Evolutionary conservation across 1,140 invertebrate genomes (phyloP), one percentile per base, ranked within the genome.

Genomic region (Drosophila bipectinata): DNA sequence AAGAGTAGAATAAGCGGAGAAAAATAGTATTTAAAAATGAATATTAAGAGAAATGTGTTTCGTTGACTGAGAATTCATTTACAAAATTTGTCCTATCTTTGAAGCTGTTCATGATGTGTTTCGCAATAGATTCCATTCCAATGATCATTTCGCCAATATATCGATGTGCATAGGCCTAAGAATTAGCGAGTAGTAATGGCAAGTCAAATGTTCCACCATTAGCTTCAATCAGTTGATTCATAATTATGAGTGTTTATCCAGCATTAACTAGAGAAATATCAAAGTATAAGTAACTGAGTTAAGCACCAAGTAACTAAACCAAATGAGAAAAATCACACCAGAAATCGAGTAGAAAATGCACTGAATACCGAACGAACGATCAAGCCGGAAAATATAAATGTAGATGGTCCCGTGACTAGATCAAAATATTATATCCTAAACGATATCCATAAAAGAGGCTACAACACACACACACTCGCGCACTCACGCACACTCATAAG

Each of bases 331-430:
- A 77, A 49, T 73, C 67, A 72, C 68, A 63, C 57, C 56, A 79
- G 64, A 79, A 60, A 56, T 48, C 69, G 34, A 58, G 85, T 87
- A 85, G 85, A 73, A 63, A 80, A 71, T 79, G 80, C 85, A 76
- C 82, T 68, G 62, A 83, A 83, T 47, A 47, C 44, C 15, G 30
- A 51, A 44, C 45, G 15, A 51, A 24, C 14, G 57, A 56, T 58
- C 41, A 26, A 44, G 44, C 28, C 53, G 26, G 44, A 44, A n/a
- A 15, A 58, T 75, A 60, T 62, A 63, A 37, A 12, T 52, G 34
- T 66, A 82, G 63, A 75, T 55, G 57, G 69, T 81, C 53, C 71
- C 79, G 52, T 47, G 54, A 71, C 48, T 75, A 77, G 39, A 69
- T 57, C 67, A 54, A 71, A 76, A 58, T 79, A 18, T 18, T 64